Percentiles rank a stretch among this genome's conserved stretches.
Evolutionary conservation across 2,797 vertebrate genomes (phyloP).

Genomic region (Euphonia xanthogaster): DNA sequence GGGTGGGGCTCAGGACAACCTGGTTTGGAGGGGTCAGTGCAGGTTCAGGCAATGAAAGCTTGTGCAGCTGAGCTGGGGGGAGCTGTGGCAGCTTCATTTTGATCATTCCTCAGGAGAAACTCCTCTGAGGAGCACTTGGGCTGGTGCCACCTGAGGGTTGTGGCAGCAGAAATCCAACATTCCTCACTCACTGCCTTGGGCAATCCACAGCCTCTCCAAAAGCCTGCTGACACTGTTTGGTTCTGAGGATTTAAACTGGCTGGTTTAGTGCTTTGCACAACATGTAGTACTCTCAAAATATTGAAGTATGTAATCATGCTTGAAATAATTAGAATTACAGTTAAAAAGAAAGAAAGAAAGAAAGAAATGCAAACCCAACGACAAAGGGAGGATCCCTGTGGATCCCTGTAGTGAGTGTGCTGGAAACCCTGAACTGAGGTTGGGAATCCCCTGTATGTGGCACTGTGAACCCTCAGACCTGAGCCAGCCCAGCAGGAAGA

Average conservation of each 20-base stretch:
- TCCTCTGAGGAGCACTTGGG: slow-evolving; percentile 13
- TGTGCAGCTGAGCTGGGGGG: slow-evolving; percentile 2
- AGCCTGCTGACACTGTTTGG: neutral
- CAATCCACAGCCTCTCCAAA: neutral
- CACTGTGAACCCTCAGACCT: neutral
- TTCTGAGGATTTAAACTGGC: neutral
- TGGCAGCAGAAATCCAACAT: slow-evolving; percentile 5
- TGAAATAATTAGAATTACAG: neutral
- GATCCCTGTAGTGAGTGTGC: neutral
- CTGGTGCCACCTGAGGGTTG: slow-evolving; percentile 22
- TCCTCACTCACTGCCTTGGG: slow-evolving; percentile 20
- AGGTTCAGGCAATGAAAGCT: neutral
- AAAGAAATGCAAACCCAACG: neutral
- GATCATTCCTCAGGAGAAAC: neutral
- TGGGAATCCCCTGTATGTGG: neutral
- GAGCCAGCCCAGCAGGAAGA: neutral
- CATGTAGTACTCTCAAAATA: neutral
- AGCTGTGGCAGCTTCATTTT: slow-evolving; percentile 4
- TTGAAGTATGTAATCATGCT: neutral
- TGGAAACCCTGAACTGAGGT: neutral
- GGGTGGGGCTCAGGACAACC: neutral
- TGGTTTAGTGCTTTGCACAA: neutral
- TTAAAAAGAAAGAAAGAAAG: no score
- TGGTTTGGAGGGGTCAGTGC: neutral
- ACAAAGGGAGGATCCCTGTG: neutral